These are phyloP conservation scores for Helleia helle DNA, from an alignment of 2,888 invertebrate genomes.

Conservation along the genomic window DNA sequence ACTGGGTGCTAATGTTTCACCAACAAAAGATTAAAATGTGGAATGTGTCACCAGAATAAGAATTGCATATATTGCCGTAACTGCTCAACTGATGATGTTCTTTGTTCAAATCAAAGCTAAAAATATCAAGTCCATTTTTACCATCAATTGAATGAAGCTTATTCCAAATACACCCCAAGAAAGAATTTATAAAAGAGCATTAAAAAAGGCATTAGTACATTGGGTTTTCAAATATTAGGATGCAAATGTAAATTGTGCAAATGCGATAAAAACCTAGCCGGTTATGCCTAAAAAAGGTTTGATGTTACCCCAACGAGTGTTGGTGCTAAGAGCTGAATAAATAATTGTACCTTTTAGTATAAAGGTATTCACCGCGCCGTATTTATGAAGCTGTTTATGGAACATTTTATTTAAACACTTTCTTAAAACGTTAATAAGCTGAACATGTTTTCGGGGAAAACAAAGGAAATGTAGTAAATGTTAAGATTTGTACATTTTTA, in stretches of 20 bases:
- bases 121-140: too few relatives aligned
- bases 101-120: too few relatives aligned
- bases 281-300: slow-evolving; percentile 11
- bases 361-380: slow-evolving; percentile 22
- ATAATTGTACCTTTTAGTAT: slow-evolving; percentile 25
- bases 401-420: slow-evolving; percentile 21
- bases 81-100: too few relatives aligned
- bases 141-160: too few relatives aligned
- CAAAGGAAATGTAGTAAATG: neutral
- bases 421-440: slow-evolving; percentile 10
- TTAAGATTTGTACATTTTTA: neutral
- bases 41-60: too few relatives aligned
- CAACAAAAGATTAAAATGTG: too few relatives aligned
- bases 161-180: too few relatives aligned
- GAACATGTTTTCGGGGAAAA: slow-evolving; percentile 1
- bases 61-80: too few relatives aligned
- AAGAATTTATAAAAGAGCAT: too few relatives aligned
- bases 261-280: slow-evolving; percentile 9
- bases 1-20: too few relatives aligned
- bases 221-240: neutral
- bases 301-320: slow-evolving; percentile 15
- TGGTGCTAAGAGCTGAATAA: slow-evolving; percentile 26
- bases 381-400: slow-evolving; percentile 22
- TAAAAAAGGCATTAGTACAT: neutral
- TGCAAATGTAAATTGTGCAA: slow-evolving; percentile 5